A percentile compares a stretch with the other conserved stretches of the same genome.
Evolutionary conservation across 2,888 invertebrate genomes (phyloP).

Genomic region (Kryphioiulus occultus): DNA sequence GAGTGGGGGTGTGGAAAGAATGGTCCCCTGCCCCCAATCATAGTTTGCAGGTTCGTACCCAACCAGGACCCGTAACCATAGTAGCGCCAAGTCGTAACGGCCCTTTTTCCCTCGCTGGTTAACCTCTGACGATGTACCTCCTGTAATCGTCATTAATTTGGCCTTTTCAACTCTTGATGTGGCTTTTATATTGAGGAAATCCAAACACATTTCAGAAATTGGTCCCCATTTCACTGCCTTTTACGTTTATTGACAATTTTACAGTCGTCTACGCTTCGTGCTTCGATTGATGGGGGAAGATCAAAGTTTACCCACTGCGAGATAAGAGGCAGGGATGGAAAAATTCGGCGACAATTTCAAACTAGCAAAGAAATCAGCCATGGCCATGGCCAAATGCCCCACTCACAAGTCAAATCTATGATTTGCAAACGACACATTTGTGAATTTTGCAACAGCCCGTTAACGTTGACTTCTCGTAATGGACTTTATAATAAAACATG

Average conservation of each 20-base stretch:
- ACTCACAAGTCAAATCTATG: too few relatives aligned
- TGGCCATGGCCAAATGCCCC: too few relatives aligned
- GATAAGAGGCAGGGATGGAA: not conserved
- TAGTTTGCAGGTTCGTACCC: not conserved
- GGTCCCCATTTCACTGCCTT: constrained; percentile 5
- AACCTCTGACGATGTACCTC: not conserved
- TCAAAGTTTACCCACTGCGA: not conserved
- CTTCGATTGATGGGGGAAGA: not conserved
- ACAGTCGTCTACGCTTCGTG: constrained; percentile 5
- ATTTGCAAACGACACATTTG: not conserved
- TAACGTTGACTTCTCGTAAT: not conserved
- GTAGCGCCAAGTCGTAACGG: not conserved
- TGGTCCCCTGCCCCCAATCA: not conserved
- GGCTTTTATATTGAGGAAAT: constrained; percentile 5
- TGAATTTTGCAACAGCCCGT: not conserved
- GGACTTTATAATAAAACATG: too few relatives aligned
- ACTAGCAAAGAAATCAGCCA: not conserved
- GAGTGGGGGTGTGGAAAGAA: not conserved
- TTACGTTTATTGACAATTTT: constrained; percentile 5
- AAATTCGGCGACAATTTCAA: not conserved
- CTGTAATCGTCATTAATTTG: constrained; percentile 5
- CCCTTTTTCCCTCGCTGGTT: not conserved
- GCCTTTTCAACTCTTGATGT: not conserved
- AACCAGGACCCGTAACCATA: not conserved
- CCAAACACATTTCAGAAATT: constrained; percentile 5